Conservation (phyloP, 2,113 vertebrate genomes). For the Dissostichus mawsoni region DNA sequence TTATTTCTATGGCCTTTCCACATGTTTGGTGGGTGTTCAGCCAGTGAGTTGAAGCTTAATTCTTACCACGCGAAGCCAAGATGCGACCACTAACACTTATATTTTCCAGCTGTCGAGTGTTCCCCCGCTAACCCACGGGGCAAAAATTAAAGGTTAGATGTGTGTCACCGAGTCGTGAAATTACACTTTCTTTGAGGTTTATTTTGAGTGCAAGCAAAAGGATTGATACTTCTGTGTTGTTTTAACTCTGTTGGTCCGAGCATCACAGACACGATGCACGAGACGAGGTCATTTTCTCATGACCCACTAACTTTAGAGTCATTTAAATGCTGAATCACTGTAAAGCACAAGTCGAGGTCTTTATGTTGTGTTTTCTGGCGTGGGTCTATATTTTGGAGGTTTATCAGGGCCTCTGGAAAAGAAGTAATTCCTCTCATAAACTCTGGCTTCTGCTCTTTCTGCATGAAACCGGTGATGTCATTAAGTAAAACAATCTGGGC, state of each 20-base stretch:
- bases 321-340: slow-evolving; percentile 11
- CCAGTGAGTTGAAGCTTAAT: slow-evolving; percentile 35
- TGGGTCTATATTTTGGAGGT: slow-evolving; percentile 21
- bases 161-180: slow-evolving; percentile 20
- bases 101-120: slow-evolving; percentile 53
- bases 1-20: slow-evolving; percentile 25
- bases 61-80: slow-evolving; percentile 28
- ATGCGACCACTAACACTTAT: slow-evolving; percentile 38
- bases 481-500: slow-evolving; percentile 54
- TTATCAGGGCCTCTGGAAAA: slow-evolving; percentile 34
- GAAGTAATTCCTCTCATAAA: slow-evolving; percentile 42
- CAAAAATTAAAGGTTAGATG: not conserved
- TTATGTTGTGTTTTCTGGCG: slow-evolving; percentile 41
- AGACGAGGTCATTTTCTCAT: slow-evolving; percentile 34
- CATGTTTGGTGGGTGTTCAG: slow-evolving; percentile 26
- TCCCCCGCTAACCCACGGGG: slow-evolving; percentile 25
- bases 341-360: slow-evolving; percentile 16
- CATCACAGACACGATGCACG: not conserved
- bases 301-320: slow-evolving; percentile 20
- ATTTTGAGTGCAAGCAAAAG: not conserved
- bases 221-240: not conserved
- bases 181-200: not conserved
- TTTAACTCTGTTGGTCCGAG: not conserved
- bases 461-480: slow-evolving; percentile 58
- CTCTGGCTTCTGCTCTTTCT: not conserved